Conservation (phyloP, 2,888 invertebrate genomes). For the Drosophila nr. perissopoda region DNA sequence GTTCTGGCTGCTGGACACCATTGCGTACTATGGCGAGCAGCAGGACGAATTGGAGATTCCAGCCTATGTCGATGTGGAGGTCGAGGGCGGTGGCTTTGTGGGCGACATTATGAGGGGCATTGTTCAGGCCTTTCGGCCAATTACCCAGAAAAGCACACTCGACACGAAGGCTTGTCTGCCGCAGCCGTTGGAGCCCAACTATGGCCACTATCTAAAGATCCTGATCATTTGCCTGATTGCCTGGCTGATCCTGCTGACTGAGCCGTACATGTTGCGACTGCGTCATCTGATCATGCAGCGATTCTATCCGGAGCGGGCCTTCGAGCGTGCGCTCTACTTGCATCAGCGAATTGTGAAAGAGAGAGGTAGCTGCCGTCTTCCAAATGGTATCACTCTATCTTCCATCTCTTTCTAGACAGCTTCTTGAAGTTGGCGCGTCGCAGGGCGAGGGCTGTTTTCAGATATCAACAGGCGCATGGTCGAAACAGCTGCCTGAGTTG, state of each 20-base stretch:
- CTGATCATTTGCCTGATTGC: conserved; percentile 87
- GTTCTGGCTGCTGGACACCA: conserved; percentile 90
- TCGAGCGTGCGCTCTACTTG: conserved; percentile 91
- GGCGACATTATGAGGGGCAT: conserved; percentile 88
- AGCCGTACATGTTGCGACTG: conserved; percentile 92
- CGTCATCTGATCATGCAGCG: conserved; percentile 91
- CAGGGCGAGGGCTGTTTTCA: conserved; percentile 87
- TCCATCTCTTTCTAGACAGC: conserved; percentile 80
- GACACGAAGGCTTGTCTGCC: conserved; percentile 91
- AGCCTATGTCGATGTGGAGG: conserved; percentile 86
- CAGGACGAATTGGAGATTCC: conserved; percentile 86
- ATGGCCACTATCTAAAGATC: conserved; percentile 88
- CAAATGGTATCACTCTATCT: background rate
- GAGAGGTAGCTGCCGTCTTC: conserved; percentile 84
- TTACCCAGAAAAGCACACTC: conserved; percentile 85
- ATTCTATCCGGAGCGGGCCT: conserved; percentile 91
- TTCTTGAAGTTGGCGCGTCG: conserved; percentile 91
- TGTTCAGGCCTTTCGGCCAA: conserved; percentile 87
- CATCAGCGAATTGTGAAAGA: conserved; percentile 91
- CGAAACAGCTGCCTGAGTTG: conserved; percentile 87
- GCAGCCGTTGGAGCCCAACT: conserved; percentile 89
- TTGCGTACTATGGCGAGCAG: conserved; percentile 85
- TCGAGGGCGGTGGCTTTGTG: conserved; percentile 89
- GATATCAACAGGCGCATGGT: conserved; percentile 77
- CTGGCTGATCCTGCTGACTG: conserved; percentile 90